Conservation (phyloP, 2,888 invertebrate genomes). For the Trilocha varians region DNA sequence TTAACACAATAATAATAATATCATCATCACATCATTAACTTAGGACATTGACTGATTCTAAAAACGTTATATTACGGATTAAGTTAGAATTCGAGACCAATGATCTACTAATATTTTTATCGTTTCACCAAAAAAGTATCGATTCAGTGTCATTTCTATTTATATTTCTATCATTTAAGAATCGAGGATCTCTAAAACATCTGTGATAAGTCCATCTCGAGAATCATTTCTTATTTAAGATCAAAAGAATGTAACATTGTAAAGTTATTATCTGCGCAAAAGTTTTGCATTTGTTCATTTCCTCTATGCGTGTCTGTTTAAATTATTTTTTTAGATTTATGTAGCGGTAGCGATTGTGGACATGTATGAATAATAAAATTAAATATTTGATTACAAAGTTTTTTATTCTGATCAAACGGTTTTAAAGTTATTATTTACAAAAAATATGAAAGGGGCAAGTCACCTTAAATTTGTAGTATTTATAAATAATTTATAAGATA, state of each 20-base stretch:
- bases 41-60: too few relatives aligned
- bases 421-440: too few relatives aligned
- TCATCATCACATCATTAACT: too few relatives aligned
- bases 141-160: neutral
- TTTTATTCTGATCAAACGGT: too few relatives aligned
- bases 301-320: slow-evolving; percentile 28
- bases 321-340: slow-evolving; percentile 23
- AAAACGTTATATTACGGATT: neutral
- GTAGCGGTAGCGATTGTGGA: neutral
- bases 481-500: too few relatives aligned
- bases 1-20: too few relatives aligned
- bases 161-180: slow-evolving; percentile 56
- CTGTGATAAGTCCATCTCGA: slow-evolving; percentile 69
- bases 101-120: neutral
- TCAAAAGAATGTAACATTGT: too few relatives aligned
- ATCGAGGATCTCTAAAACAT: slow-evolving; percentile 69
- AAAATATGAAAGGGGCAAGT: too few relatives aligned
- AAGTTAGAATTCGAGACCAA: neutral
- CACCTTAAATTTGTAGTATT: too few relatives aligned
- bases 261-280: slow-evolving; percentile 40
- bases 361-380: slow-evolving; percentile 4
- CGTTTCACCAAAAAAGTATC: neutral
- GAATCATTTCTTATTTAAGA: slow-evolving; percentile 60
- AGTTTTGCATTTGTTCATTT: slow-evolving; percentile 29
- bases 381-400: slow-evolving; percentile 1